Percentiles rank a stretch among this genome's conserved stretches.
Conservation (phyloP, 2,113 vertebrate genomes). For the Aspiorhynchus laticeps region DNA sequence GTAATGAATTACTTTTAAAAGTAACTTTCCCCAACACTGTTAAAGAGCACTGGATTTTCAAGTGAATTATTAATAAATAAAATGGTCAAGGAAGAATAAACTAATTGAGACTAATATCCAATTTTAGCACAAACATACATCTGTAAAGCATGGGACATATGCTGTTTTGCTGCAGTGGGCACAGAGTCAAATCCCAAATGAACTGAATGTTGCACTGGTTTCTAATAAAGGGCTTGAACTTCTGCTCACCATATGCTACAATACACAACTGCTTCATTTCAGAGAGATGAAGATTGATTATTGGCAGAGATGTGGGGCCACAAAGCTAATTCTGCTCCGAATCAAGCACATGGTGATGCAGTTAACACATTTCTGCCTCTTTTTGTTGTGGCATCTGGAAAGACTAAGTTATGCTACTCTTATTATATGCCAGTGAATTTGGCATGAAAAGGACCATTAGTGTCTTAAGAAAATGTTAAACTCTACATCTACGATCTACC, state of each 20-base stretch:
- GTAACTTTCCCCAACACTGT: too few species aligned
- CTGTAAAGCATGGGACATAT: slow-evolving; percentile 12
- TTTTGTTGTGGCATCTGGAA: not conserved
- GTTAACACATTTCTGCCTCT: not conserved
- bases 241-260: slow-evolving; percentile 33
- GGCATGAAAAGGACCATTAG: not conserved
- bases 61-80: not conserved
- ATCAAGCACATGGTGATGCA: not conserved
- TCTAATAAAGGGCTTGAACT: slow-evolving; percentile 27
- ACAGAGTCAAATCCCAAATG: slow-evolving; percentile 14
- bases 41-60: not conserved
- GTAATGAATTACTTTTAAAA: too few species aligned
- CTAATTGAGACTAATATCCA: not conserved
- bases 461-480: not conserved
- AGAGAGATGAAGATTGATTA: slow-evolving; percentile 5
- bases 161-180: not conserved
- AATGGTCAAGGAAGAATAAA: not conserved
- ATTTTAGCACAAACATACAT: not conserved
- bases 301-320: not conserved
- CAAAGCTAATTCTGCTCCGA: not conserved
- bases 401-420: not conserved
- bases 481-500: not conserved
- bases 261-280: slow-evolving; percentile 20
- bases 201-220: slow-evolving; percentile 16
- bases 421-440: not conserved